Evolutionary conservation across 2,888 invertebrate genomes (phyloP), one percentile per base, ranked within the genome.

Genomic region (Leptinotarsa haldemani): DNA sequence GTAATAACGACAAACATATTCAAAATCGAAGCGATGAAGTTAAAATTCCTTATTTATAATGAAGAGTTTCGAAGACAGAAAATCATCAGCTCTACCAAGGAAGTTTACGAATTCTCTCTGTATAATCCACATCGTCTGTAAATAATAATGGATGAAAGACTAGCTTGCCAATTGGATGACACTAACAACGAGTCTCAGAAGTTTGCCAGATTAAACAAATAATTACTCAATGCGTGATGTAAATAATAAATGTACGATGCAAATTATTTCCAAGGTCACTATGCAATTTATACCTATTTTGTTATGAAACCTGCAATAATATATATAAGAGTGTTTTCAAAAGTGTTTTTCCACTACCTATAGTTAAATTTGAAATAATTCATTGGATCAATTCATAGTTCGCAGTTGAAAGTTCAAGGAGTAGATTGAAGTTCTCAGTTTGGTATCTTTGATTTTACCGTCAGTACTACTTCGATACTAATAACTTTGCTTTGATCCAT

Each of bases 171-270:
- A 61, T 61, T 61, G 9, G 61, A n/a, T 12, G 61, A 40, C 30
- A 61, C 30, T 61, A 25, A n/a, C n/a, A 4, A 40, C n/a, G 25
- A 16, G 47, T 46, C 56, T 13, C 68, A 67, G 52, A 40, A 40
- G 15, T 15, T 20, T 25, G 56, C 7, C 56, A 22, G 56, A 68
- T 46, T 68, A 16, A 56, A 20, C 22, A 46, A 18, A 68, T 68
- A 30, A 68, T 67, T 53, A 53, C 18, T n/a, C 40, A 12, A 67
- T 67, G 67, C 46, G 56, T 56, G 30, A 68, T 52, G 46, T 47
- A 20, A 46, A 46, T 20, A 68, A 56, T 58, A 46, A 58, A 40
- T 30, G n/a, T 40, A 61, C 30, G 61, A n/a, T 61, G 61, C 30
- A 61, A 25, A 61, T 20, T 9, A 61, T 61, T 61, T 13, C 61